phyloP scores from a whole-genome alignment of 2,888 invertebrate genomes.

The Mesochorus sp. region DNA sequence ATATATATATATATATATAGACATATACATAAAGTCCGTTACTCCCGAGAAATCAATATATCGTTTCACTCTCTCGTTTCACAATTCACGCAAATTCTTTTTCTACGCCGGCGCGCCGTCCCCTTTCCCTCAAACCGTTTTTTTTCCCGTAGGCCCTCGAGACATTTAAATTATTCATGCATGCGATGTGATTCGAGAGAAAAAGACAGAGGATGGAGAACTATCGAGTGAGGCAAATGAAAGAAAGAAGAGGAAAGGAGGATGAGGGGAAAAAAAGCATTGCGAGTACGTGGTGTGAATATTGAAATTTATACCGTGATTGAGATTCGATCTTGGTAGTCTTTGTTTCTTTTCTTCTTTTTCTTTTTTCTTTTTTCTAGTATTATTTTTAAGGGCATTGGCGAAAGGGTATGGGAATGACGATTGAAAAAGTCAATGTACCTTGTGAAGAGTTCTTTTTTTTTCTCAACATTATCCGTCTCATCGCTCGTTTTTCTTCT shows the following conservation, averaged over 20 bases:
- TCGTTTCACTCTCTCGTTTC: conserved; percentile 56
- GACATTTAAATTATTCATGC: conserved; percentile 67
- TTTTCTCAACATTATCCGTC: too few relatives aligned
- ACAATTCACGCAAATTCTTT: conserved; percentile 63
- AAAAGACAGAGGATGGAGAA: conserved; percentile 15
- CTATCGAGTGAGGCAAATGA: background rate
- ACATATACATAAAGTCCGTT: too few relatives aligned
- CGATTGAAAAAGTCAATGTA: too few relatives aligned
- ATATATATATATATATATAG: too few relatives aligned
- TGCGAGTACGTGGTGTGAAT: conserved; percentile 48
- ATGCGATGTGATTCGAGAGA: conserved; percentile 56
- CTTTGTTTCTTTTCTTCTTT: too few relatives aligned
- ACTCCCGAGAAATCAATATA: conserved; percentile 63
- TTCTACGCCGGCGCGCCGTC: conserved; percentile 35
- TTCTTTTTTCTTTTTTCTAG: conserved; percentile 7
- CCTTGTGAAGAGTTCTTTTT: too few relatives aligned
- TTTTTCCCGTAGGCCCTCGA: conserved; percentile 36
- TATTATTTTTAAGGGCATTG: conserved; percentile 36
- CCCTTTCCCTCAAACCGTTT: conserved; percentile 30
- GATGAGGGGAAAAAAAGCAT: conserved; percentile 17
- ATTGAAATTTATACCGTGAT: conserved; percentile 51
- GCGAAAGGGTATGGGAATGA: background rate
- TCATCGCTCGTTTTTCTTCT: background rate
- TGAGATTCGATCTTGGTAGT: conserved; percentile 31
- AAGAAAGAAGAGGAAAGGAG: background rate